These are phyloP conservation scores for Sminthurides aquaticus DNA, from an alignment of 2,888 invertebrate species.

Conservation along the genomic window DNA sequence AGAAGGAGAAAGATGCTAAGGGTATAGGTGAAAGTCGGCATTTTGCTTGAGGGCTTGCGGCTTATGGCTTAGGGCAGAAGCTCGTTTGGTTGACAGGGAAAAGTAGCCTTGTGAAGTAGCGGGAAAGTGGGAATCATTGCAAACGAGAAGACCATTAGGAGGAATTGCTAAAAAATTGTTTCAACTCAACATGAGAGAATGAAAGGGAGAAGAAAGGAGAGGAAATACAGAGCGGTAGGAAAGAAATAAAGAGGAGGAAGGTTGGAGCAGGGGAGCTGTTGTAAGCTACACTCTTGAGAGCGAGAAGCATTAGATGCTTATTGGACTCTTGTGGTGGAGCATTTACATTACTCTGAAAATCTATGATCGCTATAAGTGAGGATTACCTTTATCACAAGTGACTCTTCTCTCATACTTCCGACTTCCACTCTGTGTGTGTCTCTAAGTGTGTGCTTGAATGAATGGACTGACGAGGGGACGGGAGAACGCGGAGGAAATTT, in stretches of 20 bases:
- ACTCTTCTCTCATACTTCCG: background rate
- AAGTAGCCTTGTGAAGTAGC: too few species aligned
- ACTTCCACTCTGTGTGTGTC: too few species aligned
- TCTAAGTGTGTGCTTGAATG: background rate
- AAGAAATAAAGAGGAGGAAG: background rate
- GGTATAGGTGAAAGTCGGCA: too few species aligned
- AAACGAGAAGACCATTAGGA: too few species aligned
- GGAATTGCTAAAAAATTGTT: background rate
- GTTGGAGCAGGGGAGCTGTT: background rate
- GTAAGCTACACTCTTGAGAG: background rate
- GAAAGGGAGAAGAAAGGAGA: background rate
- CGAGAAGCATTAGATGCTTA: background rate
- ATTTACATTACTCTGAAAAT: background rate
- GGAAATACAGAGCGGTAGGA: too few species aligned
- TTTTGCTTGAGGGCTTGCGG: too few species aligned
- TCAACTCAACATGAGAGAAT: background rate
- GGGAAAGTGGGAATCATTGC: too few species aligned
- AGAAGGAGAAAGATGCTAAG: too few species aligned
- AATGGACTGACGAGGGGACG: background rate
- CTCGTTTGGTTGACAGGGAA: too few species aligned
- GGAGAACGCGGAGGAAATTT: background rate
- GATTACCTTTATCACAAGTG: background rate
- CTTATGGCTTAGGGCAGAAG: too few species aligned
- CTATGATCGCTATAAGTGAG: background rate
- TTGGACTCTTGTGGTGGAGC: background rate